Conservation (phyloP, 2,797 vertebrate species). For the Lutjanus campechanus region DNA sequence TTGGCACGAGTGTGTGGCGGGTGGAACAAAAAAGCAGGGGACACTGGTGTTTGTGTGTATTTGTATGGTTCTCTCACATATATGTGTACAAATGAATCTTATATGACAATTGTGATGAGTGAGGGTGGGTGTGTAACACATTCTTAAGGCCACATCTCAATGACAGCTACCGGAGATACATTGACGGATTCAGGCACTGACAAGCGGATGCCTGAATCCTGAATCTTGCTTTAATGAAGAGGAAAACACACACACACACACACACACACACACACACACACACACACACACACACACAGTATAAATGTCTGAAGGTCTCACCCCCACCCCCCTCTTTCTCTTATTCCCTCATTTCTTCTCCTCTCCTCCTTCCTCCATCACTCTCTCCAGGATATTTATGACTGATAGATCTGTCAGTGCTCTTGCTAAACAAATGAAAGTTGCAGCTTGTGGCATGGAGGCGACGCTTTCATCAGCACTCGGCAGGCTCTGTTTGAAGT, state of each 20-base stretch:
- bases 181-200: constrained; percentile 64
- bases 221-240: constrained; percentile 72
- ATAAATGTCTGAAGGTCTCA: constrained; percentile 54
- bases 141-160: constrained; percentile 51
- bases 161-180: constrained; percentile 61
- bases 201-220: constrained; percentile 43
- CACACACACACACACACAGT: not conserved
- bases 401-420: constrained; percentile 73
- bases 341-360: constrained; percentile 46
- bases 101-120: constrained; percentile 43
- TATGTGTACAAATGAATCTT: constrained; percentile 44
- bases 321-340: constrained; percentile 25
- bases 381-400: constrained; percentile 70
- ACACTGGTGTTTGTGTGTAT: not conserved
- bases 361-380: constrained; percentile 44
- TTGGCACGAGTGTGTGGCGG: constrained; percentile 15
- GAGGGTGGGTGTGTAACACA: constrained; percentile 23
- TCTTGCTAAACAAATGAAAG: constrained; percentile 77
- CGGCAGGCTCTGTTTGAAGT: constrained; percentile 60
- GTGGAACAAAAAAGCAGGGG: constrained; percentile 5
- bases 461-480: constrained; percentile 69
- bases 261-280: not conserved
- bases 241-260: constrained; percentile 20
- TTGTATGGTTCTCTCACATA: constrained; percentile 19
- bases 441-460: constrained; percentile 52